Evolutionary conservation across 2,888 invertebrate species (phyloP), one percentile per base, ranked within the genome.

Genomic region (Dicyrtoma fusca): DNA sequence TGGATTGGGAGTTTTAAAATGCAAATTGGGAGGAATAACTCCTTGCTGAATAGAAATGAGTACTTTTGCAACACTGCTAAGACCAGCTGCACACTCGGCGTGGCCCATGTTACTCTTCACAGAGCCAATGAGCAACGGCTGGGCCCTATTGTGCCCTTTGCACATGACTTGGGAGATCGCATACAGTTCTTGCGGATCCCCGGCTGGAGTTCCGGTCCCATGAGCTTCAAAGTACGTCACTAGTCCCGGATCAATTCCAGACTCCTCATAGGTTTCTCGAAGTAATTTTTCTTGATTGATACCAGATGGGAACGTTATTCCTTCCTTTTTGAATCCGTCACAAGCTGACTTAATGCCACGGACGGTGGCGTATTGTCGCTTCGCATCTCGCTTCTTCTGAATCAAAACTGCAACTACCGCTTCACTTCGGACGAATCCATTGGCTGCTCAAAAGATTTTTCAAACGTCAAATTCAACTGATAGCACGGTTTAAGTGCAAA

Each of bases 221-320:
- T 98, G 98, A 62, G 97, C 96, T 85, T 98, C 98, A 2, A 99
- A 91, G 84, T 97, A 98, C 3, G 86, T 87, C 0, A 98, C 92
- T 71, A 92, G 90, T 63, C 86, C 83, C 5, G 97, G 97, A 81
- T 91, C 89, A 69, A 98, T 84, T 1, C 90, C 88, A 42, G 89
- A 89, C 84, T 95, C 94, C 11, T 86, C 86, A 85, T 97, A 97
- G 0, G 95, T 91, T 84, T 96, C 95, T 72, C 83, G 81, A 57
- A 88, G 81, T 26, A 88, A 82, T 25, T 82, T 88, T 82, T 90
- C 90, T 85, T 94, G 94, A 90, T 92, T 89, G 62, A 84, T 85
- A 21, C 93, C 93, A 65, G 89, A 88, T 1, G 94, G 94, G 83
- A 87, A 94, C 0, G 94, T 94, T 81, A 94, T 92, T 66, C 95